Conservation (phyloP, 2,888 invertebrate species). For the Baronia brevicornis region DNA sequence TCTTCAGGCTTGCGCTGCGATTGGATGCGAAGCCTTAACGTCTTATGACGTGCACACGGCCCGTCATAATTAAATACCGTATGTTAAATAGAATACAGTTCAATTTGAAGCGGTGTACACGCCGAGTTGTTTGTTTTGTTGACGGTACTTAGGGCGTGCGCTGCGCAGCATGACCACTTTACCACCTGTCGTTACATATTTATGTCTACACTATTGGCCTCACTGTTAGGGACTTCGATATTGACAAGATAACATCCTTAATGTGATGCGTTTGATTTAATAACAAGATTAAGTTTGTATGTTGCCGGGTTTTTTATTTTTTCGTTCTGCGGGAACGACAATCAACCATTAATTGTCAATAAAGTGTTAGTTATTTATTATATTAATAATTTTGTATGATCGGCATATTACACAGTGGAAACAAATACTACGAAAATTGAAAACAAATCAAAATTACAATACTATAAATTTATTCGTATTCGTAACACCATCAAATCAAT, state of each 20-base stretch:
- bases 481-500: too few species aligned
- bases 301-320: conserved; percentile 50
- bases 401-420: too few species aligned
- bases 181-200: conserved; percentile 76
- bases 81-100: conserved; percentile 27
- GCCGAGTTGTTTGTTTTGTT: conserved; percentile 37
- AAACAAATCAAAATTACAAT: too few species aligned
- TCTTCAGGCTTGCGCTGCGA: conserved; percentile 72
- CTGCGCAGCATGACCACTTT: conserved; percentile 72
- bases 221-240: conserved; percentile 75
- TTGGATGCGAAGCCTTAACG: conserved; percentile 28
- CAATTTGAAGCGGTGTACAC: conserved; percentile 38
- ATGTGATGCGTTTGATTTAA: conserved; percentile 78
- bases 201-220: conserved; percentile 75
- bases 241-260: conserved; percentile 77
- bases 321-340: conserved; percentile 44
- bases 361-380: conserved; percentile 16
- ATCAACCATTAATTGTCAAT: conserved; percentile 40
- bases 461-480: too few species aligned
- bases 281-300: conserved; percentile 72
- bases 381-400: too few species aligned
- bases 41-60: conserved; percentile 24
- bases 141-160: conserved; percentile 54
- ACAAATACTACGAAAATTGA: too few species aligned
- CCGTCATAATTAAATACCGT: conserved; percentile 17